Evolutionary conservation across 2,888 invertebrate genomes (phyloP), one percentile per base, ranked within the genome.

Genomic region (Melinopterus prodromus): DNA sequence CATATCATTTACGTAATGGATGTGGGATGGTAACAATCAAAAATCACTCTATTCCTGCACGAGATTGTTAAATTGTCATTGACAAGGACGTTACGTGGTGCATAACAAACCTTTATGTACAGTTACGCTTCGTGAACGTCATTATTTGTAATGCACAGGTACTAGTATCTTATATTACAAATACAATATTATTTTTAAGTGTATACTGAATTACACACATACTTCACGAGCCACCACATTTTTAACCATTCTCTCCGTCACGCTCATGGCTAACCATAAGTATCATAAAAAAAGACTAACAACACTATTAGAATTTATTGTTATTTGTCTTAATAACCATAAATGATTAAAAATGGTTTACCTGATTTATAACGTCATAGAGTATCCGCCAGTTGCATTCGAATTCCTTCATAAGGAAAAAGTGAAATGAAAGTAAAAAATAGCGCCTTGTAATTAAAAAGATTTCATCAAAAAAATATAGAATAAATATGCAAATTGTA

Each of bases 31-130:
- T 53, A 53, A 53, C 12, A 53, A 53, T 53, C 53, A 53, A 53
- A 53, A 7, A 53, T 12, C 12, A 53, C 5, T 53, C 7, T 53
- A 9, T 53, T 12, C 2, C 12, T 53, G 12, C 53, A 53, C 53
- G 53, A 53, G 53, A 53, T 53, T 53, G 53, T 53, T 53, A 53
- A 53, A 53, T 53, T 53, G 53, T 53, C 53, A 53, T 53, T 53
- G 53, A 12, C 53, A 53, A 53, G 53, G 53, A 53, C 53, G 53
- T 53, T 53, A 53, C 53, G 5, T 53, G 53, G 53, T 53, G 53
- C 53, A 53, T 53, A 53, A 53, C 53, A 53, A 53, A 53, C 12
- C 53, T 53, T 53, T 7, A 53, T 53, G 26, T 53, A 53, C 53
- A 53, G 53, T 53, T 53, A 53, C 53, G 53, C 53, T 53, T 7